phyloP scores from a whole-genome alignment of 2,888 invertebrate genomes.

The Petrophora chlorosata region DNA sequence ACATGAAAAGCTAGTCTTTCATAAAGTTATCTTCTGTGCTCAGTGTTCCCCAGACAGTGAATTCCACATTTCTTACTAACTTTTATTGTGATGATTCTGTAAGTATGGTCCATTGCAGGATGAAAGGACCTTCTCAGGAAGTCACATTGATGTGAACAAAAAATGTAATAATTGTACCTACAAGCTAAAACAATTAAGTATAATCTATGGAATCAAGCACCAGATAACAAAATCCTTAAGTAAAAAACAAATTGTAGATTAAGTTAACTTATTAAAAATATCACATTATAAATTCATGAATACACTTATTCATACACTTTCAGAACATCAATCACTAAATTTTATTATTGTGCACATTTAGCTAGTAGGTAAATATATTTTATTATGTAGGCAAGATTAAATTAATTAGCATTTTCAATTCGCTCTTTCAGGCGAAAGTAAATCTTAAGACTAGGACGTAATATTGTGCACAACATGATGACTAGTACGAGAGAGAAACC shows the following conservation, averaged over 20 bases:
- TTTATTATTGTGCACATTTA: conserved; percentile 21
- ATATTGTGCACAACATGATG: conserved; percentile 66
- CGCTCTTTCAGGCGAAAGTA: conserved; percentile 76
- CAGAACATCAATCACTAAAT: conserved; percentile 11
- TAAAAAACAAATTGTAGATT: conserved; percentile 1
- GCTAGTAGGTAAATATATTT: not conserved
- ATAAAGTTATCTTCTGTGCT: too few species aligned
- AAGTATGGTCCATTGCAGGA: too few species aligned
- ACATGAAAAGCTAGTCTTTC: too few species aligned
- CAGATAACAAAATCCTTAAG: conserved; percentile 9
- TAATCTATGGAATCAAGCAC: too few species aligned
- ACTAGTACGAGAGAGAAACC: conserved; percentile 60
- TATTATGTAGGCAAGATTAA: not conserved
- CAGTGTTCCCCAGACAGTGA: too few species aligned
- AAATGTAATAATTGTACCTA: too few species aligned
- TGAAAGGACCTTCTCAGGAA: too few species aligned
- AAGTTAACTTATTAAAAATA: conserved; percentile 14
- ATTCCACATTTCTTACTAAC: too few species aligned
- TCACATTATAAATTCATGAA: conserved; percentile 19
- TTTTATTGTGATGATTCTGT: too few species aligned
- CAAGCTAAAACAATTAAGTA: too few species aligned
- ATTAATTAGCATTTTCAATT: conserved; percentile 64
- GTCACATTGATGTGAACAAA: too few species aligned
- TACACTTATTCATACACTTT: conserved; percentile 16
- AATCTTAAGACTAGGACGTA: conserved; percentile 73